Percentiles rank a stretch among this genome's conserved stretches.
These are phyloP conservation scores for Eupithecia pulchellata DNA, from an alignment of 2,888 invertebrate genomes.

Conservation along the genomic window DNA sequence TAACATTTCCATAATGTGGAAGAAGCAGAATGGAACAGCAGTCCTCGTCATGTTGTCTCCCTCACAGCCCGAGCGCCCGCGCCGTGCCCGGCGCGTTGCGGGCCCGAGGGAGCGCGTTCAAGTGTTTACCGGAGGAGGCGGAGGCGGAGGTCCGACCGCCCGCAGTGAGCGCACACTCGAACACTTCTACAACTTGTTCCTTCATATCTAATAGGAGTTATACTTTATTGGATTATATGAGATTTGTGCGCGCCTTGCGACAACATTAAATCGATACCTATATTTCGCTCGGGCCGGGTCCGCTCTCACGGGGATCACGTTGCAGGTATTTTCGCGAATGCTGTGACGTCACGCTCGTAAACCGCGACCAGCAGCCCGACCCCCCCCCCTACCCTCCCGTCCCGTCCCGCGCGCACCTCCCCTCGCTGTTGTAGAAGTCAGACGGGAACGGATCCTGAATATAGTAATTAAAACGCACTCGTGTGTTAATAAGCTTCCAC, in stretches of 20 bases:
- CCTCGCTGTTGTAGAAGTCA: neutral
- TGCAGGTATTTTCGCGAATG: conserved; percentile 19
- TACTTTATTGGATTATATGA: neutral
- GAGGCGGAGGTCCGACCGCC: neutral
- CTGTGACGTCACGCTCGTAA: conserved; percentile 29
- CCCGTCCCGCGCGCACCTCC: neutral
- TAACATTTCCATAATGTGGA: neutral
- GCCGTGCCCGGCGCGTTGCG: neutral
- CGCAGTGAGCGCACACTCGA: neutral
- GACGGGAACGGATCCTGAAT: neutral
- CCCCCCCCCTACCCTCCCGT: neutral
- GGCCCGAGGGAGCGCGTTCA: neutral
- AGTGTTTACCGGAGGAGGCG: neutral
- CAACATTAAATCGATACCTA: neutral
- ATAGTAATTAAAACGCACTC: neutral
- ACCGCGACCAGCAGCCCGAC: conserved; percentile 14
- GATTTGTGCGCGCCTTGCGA: neutral
- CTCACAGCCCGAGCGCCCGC: neutral
- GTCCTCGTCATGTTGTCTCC: too few species aligned
- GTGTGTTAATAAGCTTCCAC: neutral
- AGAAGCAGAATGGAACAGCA: too few species aligned
- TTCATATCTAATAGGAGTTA: neutral
- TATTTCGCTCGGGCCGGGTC: neutral
- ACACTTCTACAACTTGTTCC: neutral
- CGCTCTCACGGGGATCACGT: conserved; percentile 31